phyloP scores from a whole-genome alignment of 2,888 invertebrate genomes.

The Dioctria rufipes region DNA sequence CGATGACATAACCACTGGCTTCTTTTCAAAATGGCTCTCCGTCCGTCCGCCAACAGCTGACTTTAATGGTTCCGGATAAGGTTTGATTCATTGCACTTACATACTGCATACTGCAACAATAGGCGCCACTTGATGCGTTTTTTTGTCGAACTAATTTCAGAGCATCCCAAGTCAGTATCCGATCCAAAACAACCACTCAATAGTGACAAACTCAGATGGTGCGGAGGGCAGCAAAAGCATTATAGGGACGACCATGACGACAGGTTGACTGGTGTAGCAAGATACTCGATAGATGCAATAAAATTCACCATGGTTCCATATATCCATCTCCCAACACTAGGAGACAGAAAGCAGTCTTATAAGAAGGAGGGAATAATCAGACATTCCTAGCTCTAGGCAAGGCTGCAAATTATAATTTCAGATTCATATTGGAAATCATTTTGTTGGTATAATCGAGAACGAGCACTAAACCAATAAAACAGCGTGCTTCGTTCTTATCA shows the following conservation, averaged over 20 bases:
- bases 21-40: background rate
- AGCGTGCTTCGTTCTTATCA: background rate
- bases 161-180: slow-evolving; percentile 46
- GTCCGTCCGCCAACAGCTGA: slow-evolving; percentile 21
- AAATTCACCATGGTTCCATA: background rate
- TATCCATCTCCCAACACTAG: too few species aligned
- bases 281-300: background rate
- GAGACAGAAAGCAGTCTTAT: too few species aligned
- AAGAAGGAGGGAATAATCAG: too few species aligned
- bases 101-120: slow-evolving; percentile 43
- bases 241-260: background rate
- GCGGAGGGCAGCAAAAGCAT: background rate
- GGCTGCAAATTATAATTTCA: too few species aligned
- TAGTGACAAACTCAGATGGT: background rate
- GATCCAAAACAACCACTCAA: slow-evolving; percentile 54
- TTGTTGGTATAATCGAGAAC: background rate
- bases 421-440: background rate
- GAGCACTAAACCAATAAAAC: background rate
- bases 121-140: slow-evolving; percentile 55
- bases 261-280: background rate
- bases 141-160: slow-evolving; percentile 58
- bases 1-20: slow-evolving; percentile 25
- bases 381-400: too few species aligned
- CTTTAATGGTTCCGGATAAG: background rate
- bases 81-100: slow-evolving; percentile 1